Conservation (phyloP, 2,888 invertebrate genomes). For the Aphidoletes aphidimyza region DNA sequence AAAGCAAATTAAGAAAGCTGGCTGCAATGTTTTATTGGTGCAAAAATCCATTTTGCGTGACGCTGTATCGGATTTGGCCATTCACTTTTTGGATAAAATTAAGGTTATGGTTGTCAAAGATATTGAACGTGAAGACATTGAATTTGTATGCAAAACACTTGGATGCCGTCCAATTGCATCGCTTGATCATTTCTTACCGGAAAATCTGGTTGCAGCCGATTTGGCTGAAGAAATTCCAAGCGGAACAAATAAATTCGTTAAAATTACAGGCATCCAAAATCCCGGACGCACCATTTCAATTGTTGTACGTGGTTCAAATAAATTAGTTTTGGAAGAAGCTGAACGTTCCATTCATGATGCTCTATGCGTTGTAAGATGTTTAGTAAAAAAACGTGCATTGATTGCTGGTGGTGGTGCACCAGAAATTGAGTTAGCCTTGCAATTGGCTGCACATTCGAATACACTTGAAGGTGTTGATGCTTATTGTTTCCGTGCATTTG, state of each 20-base stretch:
- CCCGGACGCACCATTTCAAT: conserved; percentile 93
- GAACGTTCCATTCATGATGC: conserved; percentile 94
- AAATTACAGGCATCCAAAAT: conserved; percentile 88
- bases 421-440: conserved; percentile 92
- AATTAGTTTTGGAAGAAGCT: conserved; percentile 89
- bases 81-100: conserved; percentile 98
- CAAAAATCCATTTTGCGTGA: conserved; percentile 84
- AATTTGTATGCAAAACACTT: conserved; percentile 95
- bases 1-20: conserved; percentile 98
- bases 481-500: conserved; percentile 94
- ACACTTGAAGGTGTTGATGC: conserved; percentile 91
- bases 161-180: conserved; percentile 97
- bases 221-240: conserved; percentile 93
- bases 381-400: conserved; percentile 91
- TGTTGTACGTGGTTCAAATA: conserved; percentile 86
- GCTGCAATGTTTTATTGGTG: conserved; percentile 96
- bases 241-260: conserved; percentile 89
- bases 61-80: conserved; percentile 94
- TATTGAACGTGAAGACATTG: conserved; percentile 97
- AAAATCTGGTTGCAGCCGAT: conserved; percentile 91
- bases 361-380: conserved; percentile 89
- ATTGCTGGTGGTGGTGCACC: conserved; percentile 98
- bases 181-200: conserved; percentile 95
- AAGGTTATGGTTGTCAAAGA: conserved; percentile 99
- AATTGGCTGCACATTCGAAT: conserved; percentile 82